Conservation (phyloP, 1,140 invertebrate genomes). For the Acromyrmex echinatior region DNA sequence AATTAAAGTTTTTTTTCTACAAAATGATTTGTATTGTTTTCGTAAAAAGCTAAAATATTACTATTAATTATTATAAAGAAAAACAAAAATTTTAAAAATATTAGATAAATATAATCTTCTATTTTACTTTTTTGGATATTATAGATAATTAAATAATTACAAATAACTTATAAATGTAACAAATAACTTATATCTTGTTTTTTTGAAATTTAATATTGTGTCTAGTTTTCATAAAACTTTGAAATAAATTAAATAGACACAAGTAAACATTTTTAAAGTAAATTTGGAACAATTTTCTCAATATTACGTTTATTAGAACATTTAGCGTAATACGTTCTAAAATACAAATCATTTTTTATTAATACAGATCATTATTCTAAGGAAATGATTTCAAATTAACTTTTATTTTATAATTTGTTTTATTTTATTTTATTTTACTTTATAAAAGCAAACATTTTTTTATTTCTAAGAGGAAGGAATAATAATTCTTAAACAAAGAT, state of each 20-base stretch:
- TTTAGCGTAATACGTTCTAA: neutral
- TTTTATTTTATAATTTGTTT: neutral
- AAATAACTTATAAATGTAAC: neutral
- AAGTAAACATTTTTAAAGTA: slow-evolving; percentile 62
- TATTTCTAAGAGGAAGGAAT: neutral
- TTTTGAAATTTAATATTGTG: slow-evolving; percentile 3
- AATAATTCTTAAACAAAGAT: neutral
- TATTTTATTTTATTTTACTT: neutral
- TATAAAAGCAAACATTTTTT: neutral
- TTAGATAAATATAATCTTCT: neutral
- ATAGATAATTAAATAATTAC: neutral
- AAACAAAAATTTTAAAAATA: neutral
- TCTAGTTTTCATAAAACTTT: slow-evolving; percentile 35
- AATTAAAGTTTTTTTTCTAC: neutral
- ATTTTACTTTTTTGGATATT: neutral
- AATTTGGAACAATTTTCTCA: slow-evolving; percentile 49
- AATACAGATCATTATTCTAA: neutral
- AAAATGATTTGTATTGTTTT: neutral
- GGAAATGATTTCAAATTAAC: neutral
- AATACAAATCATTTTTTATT: neutral
- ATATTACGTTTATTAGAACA: slow-evolving; percentile 34
- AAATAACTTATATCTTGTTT: slow-evolving; percentile 1
- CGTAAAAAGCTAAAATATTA: neutral
- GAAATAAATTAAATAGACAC: slow-evolving; percentile 26
- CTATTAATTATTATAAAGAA: neutral